Conservation (phyloP, 2,888 invertebrate species). For the Synergus umbraculus region DNA sequence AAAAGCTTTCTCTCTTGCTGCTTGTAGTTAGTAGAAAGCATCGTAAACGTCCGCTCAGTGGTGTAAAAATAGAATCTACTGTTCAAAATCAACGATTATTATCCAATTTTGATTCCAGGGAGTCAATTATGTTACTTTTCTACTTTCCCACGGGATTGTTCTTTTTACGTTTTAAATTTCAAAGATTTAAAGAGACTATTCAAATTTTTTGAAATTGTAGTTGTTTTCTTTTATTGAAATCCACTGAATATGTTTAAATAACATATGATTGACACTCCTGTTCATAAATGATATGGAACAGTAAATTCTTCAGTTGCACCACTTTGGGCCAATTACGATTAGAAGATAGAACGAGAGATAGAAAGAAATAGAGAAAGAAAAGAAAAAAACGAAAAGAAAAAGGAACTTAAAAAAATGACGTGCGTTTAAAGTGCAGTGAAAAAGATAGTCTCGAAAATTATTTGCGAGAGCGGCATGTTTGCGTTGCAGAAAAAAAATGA, state of each 20-base stretch:
- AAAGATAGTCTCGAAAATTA: conserved; percentile 41
- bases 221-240: too few species aligned
- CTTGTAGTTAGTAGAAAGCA: conserved; percentile 69
- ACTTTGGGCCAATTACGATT: conserved; percentile 48
- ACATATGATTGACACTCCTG: too few species aligned
- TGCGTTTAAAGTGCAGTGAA: conserved; percentile 47
- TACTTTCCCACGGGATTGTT: too few species aligned
- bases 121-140: too few species aligned
- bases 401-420: conserved; percentile 42
- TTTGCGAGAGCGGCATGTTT: conserved; percentile 42
- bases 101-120: background rate
- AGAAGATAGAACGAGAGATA: conserved; percentile 49
- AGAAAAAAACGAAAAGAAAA: conserved; percentile 47
- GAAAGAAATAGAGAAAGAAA: conserved; percentile 47
- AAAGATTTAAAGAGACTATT: too few species aligned
- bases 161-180: too few species aligned
- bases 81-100: conserved; percentile 12
- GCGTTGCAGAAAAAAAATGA: conserved; percentile 54
- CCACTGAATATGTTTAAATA: too few species aligned
- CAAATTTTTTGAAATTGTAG: too few species aligned
- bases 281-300: background rate
- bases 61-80: conserved; percentile 23
- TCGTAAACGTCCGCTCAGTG: conserved; percentile 56
- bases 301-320: background rate
- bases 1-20: conserved; percentile 54